Evolutionary conservation across 2,113 vertebrate species (phyloP).

Genomic region (Zosterops borbonicus): DNA sequence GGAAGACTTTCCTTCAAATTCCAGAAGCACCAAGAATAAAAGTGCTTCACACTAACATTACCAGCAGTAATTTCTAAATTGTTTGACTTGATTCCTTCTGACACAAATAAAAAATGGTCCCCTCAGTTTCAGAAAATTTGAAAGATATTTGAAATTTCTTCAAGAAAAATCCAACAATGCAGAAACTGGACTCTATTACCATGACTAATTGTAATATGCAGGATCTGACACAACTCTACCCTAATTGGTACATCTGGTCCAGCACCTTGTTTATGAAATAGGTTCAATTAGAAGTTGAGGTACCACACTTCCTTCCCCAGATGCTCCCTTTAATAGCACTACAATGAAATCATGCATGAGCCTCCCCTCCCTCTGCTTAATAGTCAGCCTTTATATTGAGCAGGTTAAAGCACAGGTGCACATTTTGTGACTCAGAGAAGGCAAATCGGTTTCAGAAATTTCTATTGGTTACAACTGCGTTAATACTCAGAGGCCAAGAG

Average conservation of each 20-base stretch:
- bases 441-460: neutral
- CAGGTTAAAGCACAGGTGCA: neutral
- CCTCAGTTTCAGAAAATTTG: neutral
- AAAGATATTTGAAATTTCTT: neutral
- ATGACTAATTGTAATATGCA: neutral
- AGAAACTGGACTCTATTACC: neutral
- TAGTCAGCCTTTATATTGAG: neutral
- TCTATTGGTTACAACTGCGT: neutral
- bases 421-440: constrained; percentile 13
- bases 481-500: neutral
- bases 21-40: neutral
- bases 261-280: neutral
- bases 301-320: constrained; percentile 25
- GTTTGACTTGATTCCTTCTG: neutral
- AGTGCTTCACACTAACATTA: neutral
- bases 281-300: constrained; percentile 27
- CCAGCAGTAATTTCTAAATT: neutral
- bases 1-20: neutral
- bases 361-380: neutral
- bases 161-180: neutral
- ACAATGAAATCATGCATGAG: neutral
- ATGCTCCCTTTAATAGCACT: neutral
- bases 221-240: constrained; percentile 21
- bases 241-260: neutral
- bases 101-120: neutral